Conservation (phyloP, 2,888 invertebrate genomes). For the Lumbricus terrestris region DNA sequence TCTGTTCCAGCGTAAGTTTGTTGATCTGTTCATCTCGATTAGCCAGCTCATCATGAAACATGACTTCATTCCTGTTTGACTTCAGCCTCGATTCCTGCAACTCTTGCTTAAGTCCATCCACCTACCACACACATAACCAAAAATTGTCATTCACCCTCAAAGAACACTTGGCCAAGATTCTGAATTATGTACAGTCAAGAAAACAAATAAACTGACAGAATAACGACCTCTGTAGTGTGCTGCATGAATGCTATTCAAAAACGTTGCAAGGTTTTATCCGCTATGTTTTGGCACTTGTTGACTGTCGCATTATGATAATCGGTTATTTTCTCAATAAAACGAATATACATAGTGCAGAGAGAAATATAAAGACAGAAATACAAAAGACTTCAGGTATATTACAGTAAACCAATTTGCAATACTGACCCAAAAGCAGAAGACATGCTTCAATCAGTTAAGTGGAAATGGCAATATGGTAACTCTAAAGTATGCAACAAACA, state of each 20-base stretch:
- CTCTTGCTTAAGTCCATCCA: neutral
- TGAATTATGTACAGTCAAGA: neutral
- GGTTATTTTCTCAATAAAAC: too few relatives aligned
- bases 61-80: conserved; percentile 43
- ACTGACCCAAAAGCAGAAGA: neutral
- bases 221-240: neutral
- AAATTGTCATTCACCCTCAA: neutral
- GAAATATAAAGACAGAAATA: too few relatives aligned
- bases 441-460: neutral
- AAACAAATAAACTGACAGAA: neutral
- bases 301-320: too few relatives aligned
- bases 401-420: neutral
- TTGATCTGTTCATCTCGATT: conserved; percentile 50
- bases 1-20: conserved; percentile 50
- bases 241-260: too few relatives aligned
- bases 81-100: neutral
- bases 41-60: conserved; percentile 47
- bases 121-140: neutral
- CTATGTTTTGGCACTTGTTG: too few relatives aligned
- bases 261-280: too few relatives aligned
- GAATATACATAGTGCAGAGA: neutral
- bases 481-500: neutral
- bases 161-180: neutral
- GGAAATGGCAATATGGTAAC: neutral
- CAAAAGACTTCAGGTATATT: neutral